Percentiles rank a stretch among this genome's conserved stretches.
Evolutionary conservation across 1,140 invertebrate species (phyloP).

Genomic region (Drosophila kikkawai): DNA sequence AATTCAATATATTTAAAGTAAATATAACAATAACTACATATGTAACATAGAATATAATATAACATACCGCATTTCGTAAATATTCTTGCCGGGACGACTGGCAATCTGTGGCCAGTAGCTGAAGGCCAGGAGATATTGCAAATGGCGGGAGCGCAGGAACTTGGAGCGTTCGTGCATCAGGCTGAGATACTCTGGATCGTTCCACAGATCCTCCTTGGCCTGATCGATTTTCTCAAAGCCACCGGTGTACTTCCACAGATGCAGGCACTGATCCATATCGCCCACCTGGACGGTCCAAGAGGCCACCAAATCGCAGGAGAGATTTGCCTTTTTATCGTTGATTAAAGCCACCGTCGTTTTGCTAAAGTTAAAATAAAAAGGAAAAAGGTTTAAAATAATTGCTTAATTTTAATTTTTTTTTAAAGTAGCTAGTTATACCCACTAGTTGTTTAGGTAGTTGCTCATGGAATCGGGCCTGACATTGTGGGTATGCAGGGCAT

Average conservation of each 20-base stretch:
- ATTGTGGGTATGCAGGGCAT: conserved; percentile 97
- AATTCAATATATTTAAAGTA: not conserved
- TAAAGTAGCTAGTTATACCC: conserved; percentile 85
- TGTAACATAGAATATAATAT: not conserved
- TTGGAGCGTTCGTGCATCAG: conserved; percentile 93
- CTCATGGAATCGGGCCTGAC: conserved; percentile 94
- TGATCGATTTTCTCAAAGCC: conserved; percentile 95
- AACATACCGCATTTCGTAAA: conserved; percentile 94
- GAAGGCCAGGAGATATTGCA: conserved; percentile 96
- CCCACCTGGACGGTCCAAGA: conserved; percentile 97
- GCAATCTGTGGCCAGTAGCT: conserved; percentile 95
- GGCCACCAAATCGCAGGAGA: conserved; percentile 91
- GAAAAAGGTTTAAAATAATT: not conserved
- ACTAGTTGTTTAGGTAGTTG: conserved; percentile 96
- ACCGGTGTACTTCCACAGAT: conserved; percentile 97
- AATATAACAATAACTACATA: not conserved
- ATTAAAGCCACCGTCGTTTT: conserved; percentile 92
- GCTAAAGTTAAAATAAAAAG: conserved; percentile 86
- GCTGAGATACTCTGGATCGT: conserved; percentile 91
- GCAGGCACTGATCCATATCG: conserved; percentile 98
- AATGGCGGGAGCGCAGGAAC: conserved; percentile 94
- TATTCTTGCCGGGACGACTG: conserved; percentile 90
- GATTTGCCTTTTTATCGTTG: conserved; percentile 89
- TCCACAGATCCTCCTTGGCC: conserved; percentile 90
- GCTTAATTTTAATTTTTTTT: not conserved